A percentile compares a stretch with the other conserved stretches of the same genome.
These are phyloP conservation scores for Sebastes trivittatus DNA, from an alignment of 2,797 vertebrate genomes.

Conservation along the genomic window DNA sequence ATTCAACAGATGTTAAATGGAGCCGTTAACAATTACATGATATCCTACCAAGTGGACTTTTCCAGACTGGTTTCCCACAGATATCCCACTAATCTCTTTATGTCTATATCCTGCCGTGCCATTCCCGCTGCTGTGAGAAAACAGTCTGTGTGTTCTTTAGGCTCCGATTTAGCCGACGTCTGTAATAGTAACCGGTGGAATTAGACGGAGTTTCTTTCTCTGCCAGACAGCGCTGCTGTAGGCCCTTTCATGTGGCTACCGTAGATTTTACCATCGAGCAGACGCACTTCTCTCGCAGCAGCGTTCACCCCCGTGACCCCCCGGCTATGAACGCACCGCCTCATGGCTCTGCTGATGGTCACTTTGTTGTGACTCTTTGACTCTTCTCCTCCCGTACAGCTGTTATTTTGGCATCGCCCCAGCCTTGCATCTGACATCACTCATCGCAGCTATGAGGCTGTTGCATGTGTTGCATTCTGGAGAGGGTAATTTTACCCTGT, in stretches of 20 bases:
- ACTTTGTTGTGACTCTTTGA: conserved; percentile 3
- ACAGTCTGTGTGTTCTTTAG: conserved; percentile 79
- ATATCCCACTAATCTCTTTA: conserved; percentile 57
- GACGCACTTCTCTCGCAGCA: conserved; percentile 38
- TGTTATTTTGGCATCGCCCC: conserved; percentile 43
- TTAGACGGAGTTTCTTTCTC: conserved; percentile 71
- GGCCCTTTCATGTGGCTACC: conserved; percentile 77
- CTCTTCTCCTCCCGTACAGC: background rate
- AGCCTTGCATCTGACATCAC: conserved; percentile 38
- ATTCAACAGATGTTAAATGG: conserved; percentile 26
- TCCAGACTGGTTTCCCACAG: conserved; percentile 70
- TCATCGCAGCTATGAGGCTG: conserved; percentile 30
- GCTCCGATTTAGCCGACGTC: conserved; percentile 75
- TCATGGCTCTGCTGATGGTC: conserved; percentile 3
- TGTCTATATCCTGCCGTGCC: conserved; percentile 45
- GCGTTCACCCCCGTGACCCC: conserved; percentile 50
- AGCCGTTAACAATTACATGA: conserved; percentile 22
- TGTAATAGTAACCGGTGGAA: conserved; percentile 79
- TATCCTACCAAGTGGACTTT: conserved; percentile 50
- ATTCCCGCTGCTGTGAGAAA: conserved; percentile 65
- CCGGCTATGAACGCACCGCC: background rate
- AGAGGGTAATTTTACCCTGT: conserved; percentile 57
- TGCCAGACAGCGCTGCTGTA: conserved; percentile 24
- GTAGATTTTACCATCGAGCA: conserved; percentile 51
- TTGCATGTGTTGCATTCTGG: conserved; percentile 35